phyloP scores from a whole-genome alignment of 2,797 vertebrate species.

The Anguilla obscura region DNA sequence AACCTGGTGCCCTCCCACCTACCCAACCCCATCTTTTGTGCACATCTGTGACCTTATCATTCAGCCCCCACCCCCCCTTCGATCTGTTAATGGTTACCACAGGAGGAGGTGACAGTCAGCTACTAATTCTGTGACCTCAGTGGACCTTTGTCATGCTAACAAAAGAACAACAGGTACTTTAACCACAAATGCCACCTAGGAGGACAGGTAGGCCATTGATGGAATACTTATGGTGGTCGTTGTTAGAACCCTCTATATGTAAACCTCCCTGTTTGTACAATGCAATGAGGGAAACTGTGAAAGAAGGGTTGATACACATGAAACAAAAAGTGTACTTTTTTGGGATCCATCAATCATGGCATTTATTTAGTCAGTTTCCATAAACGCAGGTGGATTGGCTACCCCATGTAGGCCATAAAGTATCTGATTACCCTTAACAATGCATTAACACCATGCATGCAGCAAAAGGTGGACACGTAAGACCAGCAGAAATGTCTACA shows the following conservation, averaged over 20 bases:
- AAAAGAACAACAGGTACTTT: neutral
- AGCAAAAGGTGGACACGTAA: no score
- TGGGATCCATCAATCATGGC: neutral
- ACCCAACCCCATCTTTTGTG: neutral
- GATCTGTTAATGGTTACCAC: neutral
- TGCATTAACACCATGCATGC: no score
- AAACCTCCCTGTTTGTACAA: neutral
- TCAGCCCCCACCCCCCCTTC: neutral
- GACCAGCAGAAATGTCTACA: no score
- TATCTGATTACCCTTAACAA: no score
- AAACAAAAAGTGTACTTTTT: neutral
- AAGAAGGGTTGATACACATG: neutral
- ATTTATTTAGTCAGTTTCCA: neutral
- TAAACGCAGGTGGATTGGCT: no score
- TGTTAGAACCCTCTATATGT: neutral
- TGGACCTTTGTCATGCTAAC: neutral
- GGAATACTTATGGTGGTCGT: neutral
- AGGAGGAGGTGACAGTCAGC: neutral
- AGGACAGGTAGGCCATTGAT: neutral
- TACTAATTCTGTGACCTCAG: neutral
- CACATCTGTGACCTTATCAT: neutral
- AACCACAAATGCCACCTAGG: neutral
- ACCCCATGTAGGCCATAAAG: no score
- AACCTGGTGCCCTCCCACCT: neutral
- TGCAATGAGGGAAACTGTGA: neutral